Percentiles rank a stretch among this genome's conserved stretches.
Conservation (phyloP, 2,113 vertebrate genomes). For the Asarcornis scutulata region DNA sequence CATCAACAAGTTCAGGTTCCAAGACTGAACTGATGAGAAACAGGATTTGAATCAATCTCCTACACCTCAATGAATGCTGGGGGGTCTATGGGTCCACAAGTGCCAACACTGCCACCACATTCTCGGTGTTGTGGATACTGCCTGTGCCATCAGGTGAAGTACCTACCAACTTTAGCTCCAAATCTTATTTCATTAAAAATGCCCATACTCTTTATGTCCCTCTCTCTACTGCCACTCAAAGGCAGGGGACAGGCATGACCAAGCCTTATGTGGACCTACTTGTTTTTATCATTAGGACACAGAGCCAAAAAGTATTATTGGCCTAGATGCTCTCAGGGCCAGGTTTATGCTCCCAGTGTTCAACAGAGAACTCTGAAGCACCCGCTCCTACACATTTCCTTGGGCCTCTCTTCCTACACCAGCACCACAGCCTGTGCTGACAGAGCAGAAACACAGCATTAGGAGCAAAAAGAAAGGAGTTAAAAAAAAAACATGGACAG, state of each 20-base stretch:
- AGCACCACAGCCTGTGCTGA: accelerated
- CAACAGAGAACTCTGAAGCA: neutral
- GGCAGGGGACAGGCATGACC: neutral
- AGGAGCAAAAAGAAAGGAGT: neutral
- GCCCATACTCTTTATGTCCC: neutral
- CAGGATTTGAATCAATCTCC: neutral
- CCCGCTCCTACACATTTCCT: neutral
- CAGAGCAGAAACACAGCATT: neutral
- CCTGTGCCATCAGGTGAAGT: neutral
- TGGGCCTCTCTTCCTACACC: neutral
- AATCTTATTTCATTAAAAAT: neutral
- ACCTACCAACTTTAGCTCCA: neutral
- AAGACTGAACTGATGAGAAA: neutral
- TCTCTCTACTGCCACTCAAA: neutral
- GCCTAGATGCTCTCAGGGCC: neutral
- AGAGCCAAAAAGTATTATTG: neutral
- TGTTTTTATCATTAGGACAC: neutral
- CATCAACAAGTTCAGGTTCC: neutral
- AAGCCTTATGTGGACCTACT: neutral
- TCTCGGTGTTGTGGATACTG: neutral
- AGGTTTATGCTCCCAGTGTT: accelerated
- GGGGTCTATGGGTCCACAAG: too few relatives aligned
- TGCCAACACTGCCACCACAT: neutral
- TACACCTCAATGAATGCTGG: neutral
- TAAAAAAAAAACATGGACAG: neutral